Percentiles rank a stretch among this genome's conserved stretches.
These are phyloP conservation scores for Microcebus murinus DNA, from an alignment of 2,113 vertebrate species.

Conservation along the genomic window DNA sequence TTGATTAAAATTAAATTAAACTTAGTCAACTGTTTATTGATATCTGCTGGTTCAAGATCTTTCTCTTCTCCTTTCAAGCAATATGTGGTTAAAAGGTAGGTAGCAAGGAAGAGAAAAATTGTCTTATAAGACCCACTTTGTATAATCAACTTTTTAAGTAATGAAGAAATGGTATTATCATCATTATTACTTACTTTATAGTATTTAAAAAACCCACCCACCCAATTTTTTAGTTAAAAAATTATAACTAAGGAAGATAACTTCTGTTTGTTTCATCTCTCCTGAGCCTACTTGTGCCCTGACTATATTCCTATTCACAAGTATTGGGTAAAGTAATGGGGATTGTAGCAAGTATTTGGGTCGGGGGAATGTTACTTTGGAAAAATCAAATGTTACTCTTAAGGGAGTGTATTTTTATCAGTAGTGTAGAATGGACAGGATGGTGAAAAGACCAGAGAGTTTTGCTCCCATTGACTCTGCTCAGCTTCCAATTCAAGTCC, in stretches of 20 bases:
- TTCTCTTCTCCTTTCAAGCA: neutral
- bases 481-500: neutral
- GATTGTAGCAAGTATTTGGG: neutral
- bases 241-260: neutral
- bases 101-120: neutral
- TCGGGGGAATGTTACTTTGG: neutral
- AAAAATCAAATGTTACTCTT: neutral
- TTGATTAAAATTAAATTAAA: conserved; percentile 34
- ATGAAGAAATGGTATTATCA: neutral
- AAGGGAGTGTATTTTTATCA: neutral
- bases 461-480: neutral
- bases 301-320: neutral
- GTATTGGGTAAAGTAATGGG: neutral
- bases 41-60: neutral
- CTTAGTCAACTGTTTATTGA: conserved; percentile 31
- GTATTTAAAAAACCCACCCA: neutral
- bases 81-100: neutral
- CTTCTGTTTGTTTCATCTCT: neutral
- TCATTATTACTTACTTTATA: neutral
- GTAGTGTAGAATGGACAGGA: too few relatives aligned
- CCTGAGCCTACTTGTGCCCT: neutral
- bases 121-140: neutral
- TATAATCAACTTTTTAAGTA: neutral
- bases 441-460: neutral
- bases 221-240: neutral